phyloP scores from a whole-genome alignment of 2,797 vertebrate species.

The Oryzias dopingdopingensis region DNA sequence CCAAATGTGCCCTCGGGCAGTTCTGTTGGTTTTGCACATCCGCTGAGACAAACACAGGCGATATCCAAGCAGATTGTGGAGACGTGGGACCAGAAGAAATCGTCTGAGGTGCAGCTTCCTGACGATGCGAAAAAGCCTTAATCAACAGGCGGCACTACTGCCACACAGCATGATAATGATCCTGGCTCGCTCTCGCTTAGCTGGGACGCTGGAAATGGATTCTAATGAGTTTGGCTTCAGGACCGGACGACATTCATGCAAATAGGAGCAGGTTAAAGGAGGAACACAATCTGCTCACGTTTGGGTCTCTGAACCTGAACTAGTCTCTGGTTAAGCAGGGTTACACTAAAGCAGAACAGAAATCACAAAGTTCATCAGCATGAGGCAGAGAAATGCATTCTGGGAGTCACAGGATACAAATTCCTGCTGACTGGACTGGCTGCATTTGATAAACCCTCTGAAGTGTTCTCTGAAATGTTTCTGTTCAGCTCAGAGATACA shows the following conservation, averaged over 20 bases:
- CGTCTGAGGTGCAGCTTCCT: slow-evolving; percentile 4
- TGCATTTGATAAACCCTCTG: too few species aligned
- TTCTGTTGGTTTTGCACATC: background rate
- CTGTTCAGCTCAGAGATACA: too few species aligned
- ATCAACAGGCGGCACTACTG: slow-evolving; percentile 5
- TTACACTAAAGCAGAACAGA: background rate
- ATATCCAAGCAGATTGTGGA: background rate
- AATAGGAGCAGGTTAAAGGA: slow-evolving; percentile 17
- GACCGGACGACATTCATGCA: slow-evolving; percentile 12
- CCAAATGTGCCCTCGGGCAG: too few species aligned
- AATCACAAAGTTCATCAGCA: background rate
- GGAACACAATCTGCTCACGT: background rate
- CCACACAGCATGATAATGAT: slow-evolving; percentile 12
- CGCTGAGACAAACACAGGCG: background rate
- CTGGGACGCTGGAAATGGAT: slow-evolving; percentile 17
- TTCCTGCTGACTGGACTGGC: too few species aligned
- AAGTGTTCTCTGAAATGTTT: too few species aligned
- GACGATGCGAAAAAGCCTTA: background rate
- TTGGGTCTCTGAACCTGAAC: background rate
- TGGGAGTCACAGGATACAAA: slow-evolving; percentile 2
- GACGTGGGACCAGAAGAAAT: background rate
- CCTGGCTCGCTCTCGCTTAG: slow-evolving; percentile 2
- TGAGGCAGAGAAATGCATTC: slow-evolving; percentile 6
- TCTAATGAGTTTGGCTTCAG: slow-evolving; percentile 33
- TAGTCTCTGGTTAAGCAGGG: background rate